Conservation (phyloP, 2,113 vertebrate genomes). For the Engystomops pustulosus region DNA sequence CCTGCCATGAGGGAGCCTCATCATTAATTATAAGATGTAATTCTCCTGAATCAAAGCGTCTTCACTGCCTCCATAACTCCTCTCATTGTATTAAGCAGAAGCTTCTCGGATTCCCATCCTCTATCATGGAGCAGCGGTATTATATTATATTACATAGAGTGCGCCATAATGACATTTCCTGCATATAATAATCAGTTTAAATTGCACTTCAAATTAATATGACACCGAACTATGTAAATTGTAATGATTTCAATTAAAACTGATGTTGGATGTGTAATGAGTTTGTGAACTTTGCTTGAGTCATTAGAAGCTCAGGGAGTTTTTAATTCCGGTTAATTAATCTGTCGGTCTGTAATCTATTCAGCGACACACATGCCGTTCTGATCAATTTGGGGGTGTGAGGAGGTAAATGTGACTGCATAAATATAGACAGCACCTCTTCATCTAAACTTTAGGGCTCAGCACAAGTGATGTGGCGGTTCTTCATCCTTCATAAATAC, state of each 20-base stretch:
- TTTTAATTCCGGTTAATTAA: constrained; percentile 47
- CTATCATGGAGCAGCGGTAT: too few species aligned
- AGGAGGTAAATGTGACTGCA: background rate
- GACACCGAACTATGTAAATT: constrained; percentile 41
- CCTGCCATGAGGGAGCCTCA: too few species aligned
- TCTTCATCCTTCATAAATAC: background rate
- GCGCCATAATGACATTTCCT: constrained; percentile 8
- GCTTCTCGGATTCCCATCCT: background rate
- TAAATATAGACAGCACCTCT: background rate
- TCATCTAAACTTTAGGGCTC: background rate
- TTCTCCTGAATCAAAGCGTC: background rate
- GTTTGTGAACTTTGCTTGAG: constrained; percentile 44
- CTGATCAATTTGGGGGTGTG: background rate
- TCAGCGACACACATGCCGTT: background rate
- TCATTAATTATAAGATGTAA: too few species aligned
- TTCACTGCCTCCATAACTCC: background rate
- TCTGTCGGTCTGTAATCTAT: constrained; percentile 15
- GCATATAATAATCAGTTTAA: constrained; percentile 29
- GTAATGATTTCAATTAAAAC: constrained; percentile 48
- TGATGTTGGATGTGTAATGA: constrained; percentile 43
- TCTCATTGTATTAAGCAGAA: background rate
- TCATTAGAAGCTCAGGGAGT: constrained; percentile 16
- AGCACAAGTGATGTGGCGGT: background rate
- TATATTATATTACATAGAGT: constrained; percentile 28
- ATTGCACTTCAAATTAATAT: constrained; percentile 40